Base-by-base conservation (phyloP, 2,113 vertebrate species). In the Bos javanicus region DNA sequence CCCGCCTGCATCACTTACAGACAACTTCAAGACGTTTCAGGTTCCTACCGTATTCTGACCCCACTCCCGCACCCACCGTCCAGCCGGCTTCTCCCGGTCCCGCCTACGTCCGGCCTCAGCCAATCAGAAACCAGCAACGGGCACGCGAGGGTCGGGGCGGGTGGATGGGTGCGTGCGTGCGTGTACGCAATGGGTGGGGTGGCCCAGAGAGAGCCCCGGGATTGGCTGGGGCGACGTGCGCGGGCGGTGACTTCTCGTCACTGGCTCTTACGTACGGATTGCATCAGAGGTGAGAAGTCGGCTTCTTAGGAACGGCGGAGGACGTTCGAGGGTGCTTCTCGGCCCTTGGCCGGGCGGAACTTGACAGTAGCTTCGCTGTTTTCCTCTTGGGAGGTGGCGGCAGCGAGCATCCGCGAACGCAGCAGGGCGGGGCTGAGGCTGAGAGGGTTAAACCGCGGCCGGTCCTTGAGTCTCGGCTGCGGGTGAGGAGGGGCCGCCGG, bases 251-350 rank as follows among this genome's bases (percentile, higher is more conserved):
- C 89, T 36, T 50, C 0, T 7, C 3, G 12, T 2, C 14, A 21
- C 26, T 0, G 3, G 12, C 14, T 48, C 57, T 21, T 2, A 12
- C 19, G 11, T 33, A 0, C 5, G 3, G 28, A 11, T 8, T 3
- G 23, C 39, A 67, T 43, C 25, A 0, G 46, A 54, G 33, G 19
- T 89, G 94, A 82, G 81, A 28, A 6, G 2, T 4, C 0, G 9
- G 28, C 4, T 0, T 3, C 2, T 0, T 0, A 4, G 12, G 0
- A 52, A 1, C 0, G 1, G 33, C 19, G 0, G 3, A 1, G 28
- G 39, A 26, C 23, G 2, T 1, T 5, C 0, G 0, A 0, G 36
- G 5, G 2, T 0, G 2, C 2, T 0, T 0, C 0, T 10, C 12
- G 81, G 12, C 3, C 2, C 3, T 4, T 1, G 7, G 8, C 1